Conservation (phyloP, 2,113 vertebrate genomes). For the Atrichornis clamosus region DNA sequence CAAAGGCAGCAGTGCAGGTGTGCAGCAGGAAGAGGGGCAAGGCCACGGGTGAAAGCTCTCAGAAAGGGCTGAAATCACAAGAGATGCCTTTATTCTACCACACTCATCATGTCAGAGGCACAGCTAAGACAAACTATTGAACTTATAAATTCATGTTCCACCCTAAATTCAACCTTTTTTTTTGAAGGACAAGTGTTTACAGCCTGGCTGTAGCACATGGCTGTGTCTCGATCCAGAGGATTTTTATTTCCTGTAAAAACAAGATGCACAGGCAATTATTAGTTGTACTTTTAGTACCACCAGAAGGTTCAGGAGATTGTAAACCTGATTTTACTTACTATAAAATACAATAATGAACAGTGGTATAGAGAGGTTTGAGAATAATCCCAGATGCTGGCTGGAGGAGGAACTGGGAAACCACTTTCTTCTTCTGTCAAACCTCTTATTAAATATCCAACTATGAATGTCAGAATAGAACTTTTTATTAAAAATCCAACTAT, state of each 20-base stretch:
- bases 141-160: background rate
- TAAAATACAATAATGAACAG: background rate
- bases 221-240: background rate
- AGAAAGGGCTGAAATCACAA: background rate
- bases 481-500: background rate
- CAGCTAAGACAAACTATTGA: background rate
- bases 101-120: background rate
- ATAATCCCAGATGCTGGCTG: background rate
- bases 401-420: background rate
- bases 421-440: background rate
- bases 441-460: background rate
- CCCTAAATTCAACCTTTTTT: background rate
- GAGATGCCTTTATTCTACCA: background rate
- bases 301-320: background rate
- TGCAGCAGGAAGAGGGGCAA: background rate
- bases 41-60: fast-evolving
- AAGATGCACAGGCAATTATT: background rate
- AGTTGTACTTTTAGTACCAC: background rate
- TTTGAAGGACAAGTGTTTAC: background rate
- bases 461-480: background rate
- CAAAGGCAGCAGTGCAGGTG: background rate
- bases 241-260: background rate
- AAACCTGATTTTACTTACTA: background rate
- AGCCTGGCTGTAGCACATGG: background rate
- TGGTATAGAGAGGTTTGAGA: background rate